Evolutionary conservation across 2,113 vertebrate genomes (phyloP).

Genomic region (Phoenicopterus ruber): DNA sequence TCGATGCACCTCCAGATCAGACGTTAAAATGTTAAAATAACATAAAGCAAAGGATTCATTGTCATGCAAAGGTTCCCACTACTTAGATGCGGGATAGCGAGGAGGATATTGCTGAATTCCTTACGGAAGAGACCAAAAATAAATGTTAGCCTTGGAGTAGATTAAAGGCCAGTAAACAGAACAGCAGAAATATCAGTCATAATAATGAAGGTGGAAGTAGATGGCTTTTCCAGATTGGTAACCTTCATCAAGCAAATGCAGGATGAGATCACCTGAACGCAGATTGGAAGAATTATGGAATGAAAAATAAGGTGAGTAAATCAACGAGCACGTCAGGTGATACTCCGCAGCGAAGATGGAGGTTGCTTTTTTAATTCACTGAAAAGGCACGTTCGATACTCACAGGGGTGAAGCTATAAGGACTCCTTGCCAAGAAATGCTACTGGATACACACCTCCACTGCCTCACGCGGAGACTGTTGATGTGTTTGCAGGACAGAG

Average conservation of each 20-base stretch:
- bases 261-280: conserved; percentile 3
- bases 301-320: conserved; percentile 39
- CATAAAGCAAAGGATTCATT: rapidly evolving
- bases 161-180: conserved; percentile 21
- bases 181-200: conserved; percentile 23
- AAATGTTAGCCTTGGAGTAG: conserved; percentile 13
- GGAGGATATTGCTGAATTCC: neutral
- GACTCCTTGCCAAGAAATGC: neutral
- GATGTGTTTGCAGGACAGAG: neutral
- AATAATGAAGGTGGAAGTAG: neutral
- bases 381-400: neutral
- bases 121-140: neutral
- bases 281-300: conserved; percentile 3
- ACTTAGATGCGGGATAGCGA: too few species aligned
- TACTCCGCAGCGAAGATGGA: neutral
- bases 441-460: neutral
- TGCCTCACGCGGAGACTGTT: neutral
- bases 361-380: conserved; percentile 39
- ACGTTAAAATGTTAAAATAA: neutral
- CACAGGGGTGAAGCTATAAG: neutral
- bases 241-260: conserved; percentile 44
- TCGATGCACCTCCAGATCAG: neutral
- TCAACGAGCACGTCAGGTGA: neutral
- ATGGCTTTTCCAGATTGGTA: conserved; percentile 11
- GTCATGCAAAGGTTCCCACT: neutral